Conservation (phyloP, 1,140 invertebrate genomes). For the Drosophila watanabei region DNA sequence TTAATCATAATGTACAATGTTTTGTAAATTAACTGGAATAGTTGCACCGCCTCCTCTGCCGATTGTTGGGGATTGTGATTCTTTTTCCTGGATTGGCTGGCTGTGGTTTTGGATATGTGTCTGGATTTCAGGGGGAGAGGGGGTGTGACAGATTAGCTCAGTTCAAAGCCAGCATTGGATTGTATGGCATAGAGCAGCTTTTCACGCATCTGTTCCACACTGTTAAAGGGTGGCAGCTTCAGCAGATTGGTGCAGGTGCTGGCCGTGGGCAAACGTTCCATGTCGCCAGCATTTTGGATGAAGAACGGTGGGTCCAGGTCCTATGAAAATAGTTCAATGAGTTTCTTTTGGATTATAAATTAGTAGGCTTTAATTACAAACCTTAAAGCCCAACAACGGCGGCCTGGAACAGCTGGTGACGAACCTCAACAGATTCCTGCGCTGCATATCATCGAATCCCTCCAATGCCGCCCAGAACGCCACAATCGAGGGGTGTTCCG, state of each 20-base stretch:
- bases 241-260: conserved; percentile 99
- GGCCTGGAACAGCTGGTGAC: conserved; percentile 98
- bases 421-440: conserved; percentile 96
- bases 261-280: conserved; percentile 96
- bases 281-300: conserved; percentile 95
- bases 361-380: conserved; percentile 68
- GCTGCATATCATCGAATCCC: conserved; percentile 93
- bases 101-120: conserved; percentile 61
- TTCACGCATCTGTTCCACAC: conserved; percentile 91
- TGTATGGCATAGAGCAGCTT: conserved; percentile 98
- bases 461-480: conserved; percentile 95
- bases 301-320: conserved; percentile 97
- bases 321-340: conserved; percentile 86
- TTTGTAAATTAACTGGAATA: conserved; percentile 68
- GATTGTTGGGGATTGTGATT: conserved; percentile 14
- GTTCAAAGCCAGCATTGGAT: conserved; percentile 97
- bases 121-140: not conserved
- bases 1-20: conserved; percentile 67
- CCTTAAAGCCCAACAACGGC: conserved; percentile 99
- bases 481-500: conserved; percentile 91
- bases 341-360: too few species aligned
- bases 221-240: conserved; percentile 96
- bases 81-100: conserved; percentile 15
- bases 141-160: conserved; percentile 90
- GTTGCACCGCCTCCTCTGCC: conserved; percentile 33